Base-by-base conservation (phyloP, 2,113 vertebrate species). In the Myrmecobius fasciatus region DNA sequence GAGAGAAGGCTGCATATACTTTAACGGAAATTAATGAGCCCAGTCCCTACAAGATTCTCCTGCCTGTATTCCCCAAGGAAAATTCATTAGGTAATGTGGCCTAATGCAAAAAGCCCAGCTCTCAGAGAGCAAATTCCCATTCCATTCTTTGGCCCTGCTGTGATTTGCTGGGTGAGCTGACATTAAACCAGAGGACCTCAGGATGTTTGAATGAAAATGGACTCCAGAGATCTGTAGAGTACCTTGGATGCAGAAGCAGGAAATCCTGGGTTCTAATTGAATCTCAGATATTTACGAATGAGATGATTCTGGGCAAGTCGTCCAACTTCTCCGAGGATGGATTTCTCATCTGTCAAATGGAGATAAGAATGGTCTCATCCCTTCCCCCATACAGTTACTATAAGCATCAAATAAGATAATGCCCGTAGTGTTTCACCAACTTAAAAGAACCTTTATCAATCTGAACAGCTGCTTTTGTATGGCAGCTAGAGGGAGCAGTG, bases 151-250 rank as follows among this genome's bases (percentile, higher is more conserved):
- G 36, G 20, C 53, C 52, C 20, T 52, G 49, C 28, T 52, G 5
- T 88, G 53, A 93, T 53, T 56, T 53, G 89, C 53, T 93, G 90
- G 88, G 43, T 60, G 36, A 60, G 83, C 67, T 0, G 83, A 95
- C 60, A 96, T 92, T 89, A 94, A 93, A 93, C 94, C 53, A 43
- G 0, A 91, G 48, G 89, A 91, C 51, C 92, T 47, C 56, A 60
- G 88, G 83, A 53, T 25, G 8, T 4, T n/a, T 28, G 54, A 92
- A 89, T 25, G 91, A 91, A 94, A 90, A 83, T 51, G 89, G 75
- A 52, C n/a, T 90, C 92, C 7, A 0, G 49, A 60, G 36, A 22
- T 1, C 0, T n/a, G 36, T 4, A 22, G 1, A 83, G 67, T 8
- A 17, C 20, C 67, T 1, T 43, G 67, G 17, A 43, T 6, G 6